Evolutionary conservation across 2,113 vertebrate species (phyloP).

Genomic region (Girardinichthys multiradiatus): DNA sequence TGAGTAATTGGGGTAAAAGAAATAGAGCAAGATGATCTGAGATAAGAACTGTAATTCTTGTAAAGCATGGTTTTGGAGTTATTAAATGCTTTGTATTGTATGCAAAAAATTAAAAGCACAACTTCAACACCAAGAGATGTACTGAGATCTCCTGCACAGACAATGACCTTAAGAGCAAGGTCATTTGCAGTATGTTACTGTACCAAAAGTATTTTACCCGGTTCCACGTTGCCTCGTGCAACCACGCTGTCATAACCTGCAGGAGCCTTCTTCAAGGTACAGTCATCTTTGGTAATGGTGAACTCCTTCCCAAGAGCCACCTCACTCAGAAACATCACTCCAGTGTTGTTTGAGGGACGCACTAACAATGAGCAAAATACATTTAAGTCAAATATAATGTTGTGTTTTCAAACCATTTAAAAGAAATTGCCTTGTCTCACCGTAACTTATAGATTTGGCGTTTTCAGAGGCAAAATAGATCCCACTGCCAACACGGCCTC

Average conservation of each 20-base stretch:
- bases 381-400: not conserved
- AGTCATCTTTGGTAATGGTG: constrained; percentile 75
- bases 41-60: too few relatives aligned
- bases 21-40: too few relatives aligned
- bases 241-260: constrained; percentile 84
- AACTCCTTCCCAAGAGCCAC: constrained; percentile 88
- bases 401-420: not conserved
- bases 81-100: too few relatives aligned
- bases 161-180: not conserved
- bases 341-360: constrained; percentile 63
- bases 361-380: constrained; percentile 65
- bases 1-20: too few relatives aligned
- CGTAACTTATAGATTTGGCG: constrained; percentile 85
- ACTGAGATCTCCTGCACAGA: too few relatives aligned
- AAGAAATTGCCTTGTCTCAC: constrained; percentile 68
- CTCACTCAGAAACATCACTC: constrained; percentile 93
- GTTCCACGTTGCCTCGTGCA: constrained; percentile 85
- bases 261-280: constrained; percentile 74
- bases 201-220: constrained; percentile 75
- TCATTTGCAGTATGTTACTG: not conserved
- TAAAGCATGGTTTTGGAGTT: too few relatives aligned
- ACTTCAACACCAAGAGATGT: too few relatives aligned
- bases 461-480: constrained; percentile 95
- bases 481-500: constrained; percentile 87
- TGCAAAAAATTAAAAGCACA: too few relatives aligned